phyloP scores from a whole-genome alignment of 1,140 invertebrate genomes.

The Phymorhynchus buccinoides region DNA sequence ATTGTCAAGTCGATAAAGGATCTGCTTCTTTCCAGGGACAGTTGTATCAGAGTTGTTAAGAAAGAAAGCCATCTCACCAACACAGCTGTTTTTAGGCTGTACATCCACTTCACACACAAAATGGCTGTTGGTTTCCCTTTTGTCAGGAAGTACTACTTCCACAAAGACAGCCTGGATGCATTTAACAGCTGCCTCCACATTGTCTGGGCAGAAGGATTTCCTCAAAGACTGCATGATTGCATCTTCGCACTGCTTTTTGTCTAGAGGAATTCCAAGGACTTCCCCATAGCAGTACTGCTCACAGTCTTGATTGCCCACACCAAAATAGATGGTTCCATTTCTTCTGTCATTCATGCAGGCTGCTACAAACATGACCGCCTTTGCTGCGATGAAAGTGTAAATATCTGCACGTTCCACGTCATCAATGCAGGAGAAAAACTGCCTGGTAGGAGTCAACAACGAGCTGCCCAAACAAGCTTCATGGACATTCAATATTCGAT shows the following conservation, averaged over 20 bases:
- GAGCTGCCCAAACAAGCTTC: conserved; percentile 33
- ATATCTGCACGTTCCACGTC: background rate
- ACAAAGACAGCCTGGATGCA: conserved; percentile 53
- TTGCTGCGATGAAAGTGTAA: conserved; percentile 42
- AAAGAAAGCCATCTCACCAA: conserved; percentile 48
- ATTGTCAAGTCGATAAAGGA: conserved; percentile 40
- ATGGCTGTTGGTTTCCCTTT: background rate
- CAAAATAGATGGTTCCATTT: conserved; percentile 59
- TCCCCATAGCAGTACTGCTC: conserved; percentile 44
- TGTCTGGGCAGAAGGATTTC: conserved; percentile 40
- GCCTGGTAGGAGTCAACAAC: conserved; percentile 40
- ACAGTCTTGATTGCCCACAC: conserved; percentile 40
- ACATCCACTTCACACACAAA: conserved; percentile 57
- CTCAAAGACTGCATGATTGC: conserved; percentile 40
- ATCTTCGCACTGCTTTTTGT: conserved; percentile 38
- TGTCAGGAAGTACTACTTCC: conserved; percentile 30
- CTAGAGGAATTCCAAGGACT: conserved; percentile 45
- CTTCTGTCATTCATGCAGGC: conserved; percentile 55
- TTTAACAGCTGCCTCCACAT: conserved; percentile 38
- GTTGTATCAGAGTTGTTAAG: conserved; percentile 9
- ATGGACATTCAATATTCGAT: conserved; percentile 13
- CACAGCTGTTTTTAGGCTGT: conserved; percentile 34
- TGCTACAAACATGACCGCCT: conserved; percentile 49
- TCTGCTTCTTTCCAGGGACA: background rate
- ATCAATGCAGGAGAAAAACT: conserved; percentile 36